Evolutionary conservation across 2,888 invertebrate species (phyloP), one percentile per base, ranked within the genome.

Genomic region (Protodeltote pygarga): DNA sequence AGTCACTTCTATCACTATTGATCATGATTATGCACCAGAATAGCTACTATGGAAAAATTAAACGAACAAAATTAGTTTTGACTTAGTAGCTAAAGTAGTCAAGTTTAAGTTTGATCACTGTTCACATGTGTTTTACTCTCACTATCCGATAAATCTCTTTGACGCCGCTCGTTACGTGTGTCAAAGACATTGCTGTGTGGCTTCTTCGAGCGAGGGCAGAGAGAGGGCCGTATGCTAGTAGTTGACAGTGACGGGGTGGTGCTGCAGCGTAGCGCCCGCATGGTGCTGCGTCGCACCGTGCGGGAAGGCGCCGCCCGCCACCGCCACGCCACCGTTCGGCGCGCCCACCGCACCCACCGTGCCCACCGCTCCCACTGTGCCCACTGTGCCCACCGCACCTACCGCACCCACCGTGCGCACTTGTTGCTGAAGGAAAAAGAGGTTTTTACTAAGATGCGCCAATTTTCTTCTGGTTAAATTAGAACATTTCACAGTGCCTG

Each of bases 201-300:
- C 40, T 31, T 46, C 64, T 19, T 60, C 60, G 10, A 57, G 53
- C 11, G 53, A 4, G 27, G 49, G 58, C 57, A 50, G 58, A 24
- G 61, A 55, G 50, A 55, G 55, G 59, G 51, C 58, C 40, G 47
- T 8, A 37, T 76, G 83, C 80, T 89, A 92, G 85, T 92, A 92
- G 79, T 89, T 92, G 55, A 92, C 92, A 19, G 89, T 86, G 71
- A 92, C 92, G 4, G 92, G 87, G 57, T 89, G 92, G 71, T 91
- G 92, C 8, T 89, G 85, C 59, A 75, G 81, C n/a, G 74, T 46
- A 40, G 55, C 49, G 24, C 78, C 58, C 0, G 80, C 48, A n/a
- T n/a, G n/a, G n/a, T n/a, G n/a, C n/a, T n/a, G n/a, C n/a, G n/a
- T n/a, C n/a, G n/a, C n/a, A n/a, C n/a, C n/a, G 73, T 84, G 85